These are phyloP conservation scores for Argentina silus DNA, from an alignment of 2,797 vertebrate species.

Conservation along the genomic window DNA sequence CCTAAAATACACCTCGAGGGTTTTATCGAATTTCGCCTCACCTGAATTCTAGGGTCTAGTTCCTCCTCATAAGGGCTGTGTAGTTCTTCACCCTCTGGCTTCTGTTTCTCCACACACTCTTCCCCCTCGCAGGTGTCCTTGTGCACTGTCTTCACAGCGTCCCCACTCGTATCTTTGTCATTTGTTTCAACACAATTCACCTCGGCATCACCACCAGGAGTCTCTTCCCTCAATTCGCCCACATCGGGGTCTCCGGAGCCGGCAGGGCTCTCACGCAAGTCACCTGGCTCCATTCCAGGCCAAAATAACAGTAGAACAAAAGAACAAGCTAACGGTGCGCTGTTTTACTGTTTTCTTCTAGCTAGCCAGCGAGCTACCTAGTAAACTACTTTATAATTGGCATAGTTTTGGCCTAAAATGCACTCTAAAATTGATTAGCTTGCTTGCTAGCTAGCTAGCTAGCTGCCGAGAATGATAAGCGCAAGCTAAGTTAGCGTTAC, in stretches of 20 bases:
- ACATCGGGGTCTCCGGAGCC: constrained; percentile 78
- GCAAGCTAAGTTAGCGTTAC: not conserved
- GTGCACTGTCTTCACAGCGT: constrained; percentile 22
- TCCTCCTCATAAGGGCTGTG: constrained; percentile 82
- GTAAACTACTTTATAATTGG: no score
- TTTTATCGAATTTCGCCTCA: constrained; percentile 33
- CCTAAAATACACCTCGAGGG: not conserved
- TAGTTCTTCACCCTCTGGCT: constrained; percentile 49
- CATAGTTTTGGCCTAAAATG: no score
- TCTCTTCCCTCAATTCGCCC: constrained; percentile 76
- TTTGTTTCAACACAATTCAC: constrained; percentile 47
- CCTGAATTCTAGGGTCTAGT: constrained; percentile 89
- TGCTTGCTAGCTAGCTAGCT: not conserved
- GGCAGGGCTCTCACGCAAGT: constrained; percentile 80
- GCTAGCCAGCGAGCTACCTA: not conserved
- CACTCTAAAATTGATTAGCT: no score
- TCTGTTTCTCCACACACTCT: constrained; percentile 47
- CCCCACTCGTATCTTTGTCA: constrained; percentile 25
- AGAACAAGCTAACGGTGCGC: not conserved
- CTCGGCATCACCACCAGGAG: constrained; percentile 60
- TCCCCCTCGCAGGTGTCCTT: constrained; percentile 36
- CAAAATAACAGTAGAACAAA: not conserved
- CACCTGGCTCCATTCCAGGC: constrained; percentile 75
- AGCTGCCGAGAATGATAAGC: not conserved
- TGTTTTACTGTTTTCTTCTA: not conserved